phyloP scores from a whole-genome alignment of 2,113 vertebrate species.

The Protobothrops mucrosquamatus region DNA sequence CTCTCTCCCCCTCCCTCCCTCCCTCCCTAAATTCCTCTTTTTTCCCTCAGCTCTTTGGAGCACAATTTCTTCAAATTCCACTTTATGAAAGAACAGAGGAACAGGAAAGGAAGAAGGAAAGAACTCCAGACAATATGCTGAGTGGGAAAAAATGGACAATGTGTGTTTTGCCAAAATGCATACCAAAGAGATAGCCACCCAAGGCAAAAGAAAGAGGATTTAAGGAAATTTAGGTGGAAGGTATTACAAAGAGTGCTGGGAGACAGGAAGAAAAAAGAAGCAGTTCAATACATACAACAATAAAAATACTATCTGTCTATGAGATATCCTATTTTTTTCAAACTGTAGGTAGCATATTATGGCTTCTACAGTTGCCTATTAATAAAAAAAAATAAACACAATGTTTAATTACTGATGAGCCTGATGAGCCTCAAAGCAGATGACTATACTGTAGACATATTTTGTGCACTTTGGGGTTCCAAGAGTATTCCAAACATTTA shows the following conservation, averaged over 20 bases:
- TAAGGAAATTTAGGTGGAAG: not conserved
- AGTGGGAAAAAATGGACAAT: not conserved
- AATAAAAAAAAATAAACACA: not conserved
- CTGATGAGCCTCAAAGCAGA: not conserved
- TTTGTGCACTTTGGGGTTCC: not conserved
- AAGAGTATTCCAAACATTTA: not conserved
- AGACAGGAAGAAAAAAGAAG: not conserved
- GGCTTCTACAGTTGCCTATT: not conserved
- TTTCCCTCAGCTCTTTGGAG: not conserved
- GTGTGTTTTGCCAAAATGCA: not conserved
- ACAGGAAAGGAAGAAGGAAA: not conserved
- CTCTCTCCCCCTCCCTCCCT: rapidly evolving
- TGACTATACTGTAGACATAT: not conserved
- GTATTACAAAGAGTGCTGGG: not conserved
- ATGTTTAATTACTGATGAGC: not conserved
- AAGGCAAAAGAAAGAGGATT: not conserved
- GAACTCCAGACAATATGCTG: not conserved
- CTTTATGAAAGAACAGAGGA: rapidly evolving
- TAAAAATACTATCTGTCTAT: not conserved
- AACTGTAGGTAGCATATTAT: not conserved
- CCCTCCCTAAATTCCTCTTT: not conserved
- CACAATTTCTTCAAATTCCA: not conserved
- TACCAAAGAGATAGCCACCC: no score
- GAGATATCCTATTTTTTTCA: not conserved
- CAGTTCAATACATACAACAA: not conserved